Evolutionary conservation across 2,888 invertebrate species (phyloP).

Genomic region (Bellardia pandia): DNA sequence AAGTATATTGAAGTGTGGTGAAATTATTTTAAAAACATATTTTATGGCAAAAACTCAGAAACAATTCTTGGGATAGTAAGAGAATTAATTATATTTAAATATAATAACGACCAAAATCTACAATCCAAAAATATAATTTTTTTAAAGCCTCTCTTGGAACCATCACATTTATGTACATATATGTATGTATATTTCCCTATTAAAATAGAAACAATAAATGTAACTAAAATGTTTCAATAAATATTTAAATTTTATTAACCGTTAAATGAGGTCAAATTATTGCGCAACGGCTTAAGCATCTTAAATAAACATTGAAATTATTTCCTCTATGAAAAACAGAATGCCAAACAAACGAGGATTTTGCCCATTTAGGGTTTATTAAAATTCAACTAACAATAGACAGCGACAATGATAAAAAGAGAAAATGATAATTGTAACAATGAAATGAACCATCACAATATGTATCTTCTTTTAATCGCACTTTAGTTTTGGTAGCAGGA

Average conservation of each 20-base stretch:
- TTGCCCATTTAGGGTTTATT: conserved; percentile 43
- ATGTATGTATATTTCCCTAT: no score
- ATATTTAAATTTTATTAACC: conserved; percentile 60
- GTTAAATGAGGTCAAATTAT: conserved; percentile 58
- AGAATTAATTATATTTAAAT: no score
- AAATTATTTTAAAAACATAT: no score
- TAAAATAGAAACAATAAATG: no score
- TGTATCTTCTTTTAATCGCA: conserved; percentile 55
- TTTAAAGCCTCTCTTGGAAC: no score
- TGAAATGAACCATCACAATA: conserved; percentile 66
- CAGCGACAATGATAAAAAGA: conserved; percentile 9
- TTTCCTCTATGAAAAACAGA: not conserved
- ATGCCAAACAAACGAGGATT: conserved; percentile 22
- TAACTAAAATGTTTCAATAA: not conserved
- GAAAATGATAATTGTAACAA: conserved; percentile 60
- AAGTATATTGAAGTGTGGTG: no score
- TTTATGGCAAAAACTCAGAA: no score
- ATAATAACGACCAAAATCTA: no score
- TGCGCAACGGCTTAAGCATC: conserved; percentile 20
- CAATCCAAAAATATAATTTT: no score
- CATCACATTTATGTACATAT: no score
- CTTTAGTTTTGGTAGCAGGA: conserved; percentile 77
- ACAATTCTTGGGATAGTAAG: no score
- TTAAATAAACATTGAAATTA: conserved; percentile 51
- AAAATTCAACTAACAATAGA: conserved; percentile 39